Evolutionary conservation across 1,140 invertebrate genomes (phyloP).

Genomic region (Anoplophora glabripennis): DNA sequence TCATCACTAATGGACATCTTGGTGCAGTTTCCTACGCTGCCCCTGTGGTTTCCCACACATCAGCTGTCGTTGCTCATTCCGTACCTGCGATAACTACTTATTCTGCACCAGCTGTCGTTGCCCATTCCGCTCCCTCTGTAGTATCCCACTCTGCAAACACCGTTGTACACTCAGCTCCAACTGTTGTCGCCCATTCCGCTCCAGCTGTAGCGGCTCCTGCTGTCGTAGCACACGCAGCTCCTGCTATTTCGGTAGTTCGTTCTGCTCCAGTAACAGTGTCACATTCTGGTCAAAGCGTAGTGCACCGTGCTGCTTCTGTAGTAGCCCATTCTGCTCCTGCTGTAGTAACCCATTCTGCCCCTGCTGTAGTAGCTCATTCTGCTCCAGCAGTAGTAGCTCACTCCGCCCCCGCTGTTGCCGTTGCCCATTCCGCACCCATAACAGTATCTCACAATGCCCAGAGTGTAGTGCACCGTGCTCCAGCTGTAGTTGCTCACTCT

Average conservation of each 20-base stretch:
- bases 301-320: constrained; percentile 11
- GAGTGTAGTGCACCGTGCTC: not conserved
- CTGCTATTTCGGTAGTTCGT: not conserved
- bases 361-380: constrained; percentile 17
- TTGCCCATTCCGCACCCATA: not conserved
- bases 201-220: not conserved
- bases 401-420: not conserved
- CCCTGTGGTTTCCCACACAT: not conserved
- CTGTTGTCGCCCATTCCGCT: not conserved
- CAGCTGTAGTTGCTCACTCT: not conserved
- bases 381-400: constrained; percentile 9
- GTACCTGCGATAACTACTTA: constrained; percentile 7
- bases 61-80: not conserved
- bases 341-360: constrained; percentile 5
- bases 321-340: not conserved
- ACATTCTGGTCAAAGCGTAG: not conserved
- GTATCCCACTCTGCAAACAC: constrained; percentile 5
- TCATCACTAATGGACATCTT: constrained; percentile 25
- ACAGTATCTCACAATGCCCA: constrained; percentile 11
- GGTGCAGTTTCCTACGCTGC: constrained; percentile 17
- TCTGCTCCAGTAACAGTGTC: constrained; percentile 1
- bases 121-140: not conserved
- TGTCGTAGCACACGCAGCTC: not conserved
- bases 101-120: not conserved
- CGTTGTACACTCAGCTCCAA: constrained; percentile 15